Base-by-base conservation (phyloP, 2,113 vertebrate genomes). In the Aythya baeri region DNA sequence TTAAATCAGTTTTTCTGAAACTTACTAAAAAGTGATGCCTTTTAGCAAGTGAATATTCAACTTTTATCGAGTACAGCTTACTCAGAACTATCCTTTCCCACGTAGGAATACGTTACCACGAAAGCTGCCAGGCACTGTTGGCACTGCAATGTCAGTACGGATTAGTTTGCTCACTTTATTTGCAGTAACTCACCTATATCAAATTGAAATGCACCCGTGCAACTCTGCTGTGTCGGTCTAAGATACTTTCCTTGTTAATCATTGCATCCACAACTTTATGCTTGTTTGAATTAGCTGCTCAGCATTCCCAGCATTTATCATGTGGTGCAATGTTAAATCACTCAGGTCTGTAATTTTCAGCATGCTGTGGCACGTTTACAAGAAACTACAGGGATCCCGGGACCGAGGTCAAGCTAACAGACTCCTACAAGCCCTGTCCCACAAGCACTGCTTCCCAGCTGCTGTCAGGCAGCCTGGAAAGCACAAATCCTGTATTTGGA, bases 211-310 rank as follows among this genome's bases (percentile, higher is more conserved):
- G 86, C 86, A 81, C 23, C 52, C 0, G 0, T 67, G 46, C 88
- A 90, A 81, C 73, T 89, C 67, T 55, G 65, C 76, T 86, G 3
- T 90, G 86, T 90, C 2, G 0, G 65, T 72, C 86, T 96, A 94
- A 93, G 86, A 95, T 74, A 88, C 88, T 95, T 96, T 90, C 75
- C 90, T 95, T 97, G 95, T 96, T 96, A 95, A 93, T 96, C 94
- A 92, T 90, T 86, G 76, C 88, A 93, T 94, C 95, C 92, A 93
- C 92, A 94, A 83, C 83, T 95, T 96, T 75, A 94, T 8, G 17
- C 91, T 88, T 93, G 92, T 95, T 93, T 94, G 94, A 96, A 95
- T 97, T 88, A 95, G 80, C 95, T 97, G 91, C 83, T 95, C 92
- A 83, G 76, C 86, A 67, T 78, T 83, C 82, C 54, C 73, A 88